Conservation (phyloP, 2,888 invertebrate species). For the Heliconius erato region DNA sequence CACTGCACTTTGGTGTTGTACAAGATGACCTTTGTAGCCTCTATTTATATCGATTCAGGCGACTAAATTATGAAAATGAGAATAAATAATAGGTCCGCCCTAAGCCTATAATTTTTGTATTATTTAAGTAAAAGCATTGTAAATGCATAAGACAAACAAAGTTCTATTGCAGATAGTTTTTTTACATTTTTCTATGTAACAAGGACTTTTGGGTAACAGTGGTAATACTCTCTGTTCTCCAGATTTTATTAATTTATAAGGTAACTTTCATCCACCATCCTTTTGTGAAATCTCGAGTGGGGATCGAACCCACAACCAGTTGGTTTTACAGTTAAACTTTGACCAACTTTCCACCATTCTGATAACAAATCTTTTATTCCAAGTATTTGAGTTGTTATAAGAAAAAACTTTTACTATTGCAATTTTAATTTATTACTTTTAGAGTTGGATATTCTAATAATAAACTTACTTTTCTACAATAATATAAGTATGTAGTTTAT, state of each 20-base stretch:
- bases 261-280: too few species aligned
- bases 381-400: not conserved
- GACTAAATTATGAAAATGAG: slow-evolving; percentile 4
- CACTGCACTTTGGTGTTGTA: not conserved
- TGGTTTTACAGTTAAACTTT: too few species aligned
- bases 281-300: too few species aligned
- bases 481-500: not conserved
- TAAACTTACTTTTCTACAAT: not conserved
- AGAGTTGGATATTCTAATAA: not conserved
- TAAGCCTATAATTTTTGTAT: too few species aligned
- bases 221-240: not conserved
- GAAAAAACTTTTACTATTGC: not conserved
- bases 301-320: too few species aligned
- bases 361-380: not conserved
- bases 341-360: not conserved
- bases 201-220: not conserved
- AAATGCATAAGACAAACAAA: not conserved
- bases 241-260: not conserved
- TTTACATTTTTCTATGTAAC: not conserved
- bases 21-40: not conserved
- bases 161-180: too few species aligned
- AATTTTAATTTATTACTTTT: not conserved
- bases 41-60: not conserved
- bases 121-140: too few species aligned
- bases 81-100: not conserved